These are phyloP conservation scores for Pangasius sanitwongsei DNA, from an alignment of 2,797 vertebrate species.

Conservation along the genomic window DNA sequence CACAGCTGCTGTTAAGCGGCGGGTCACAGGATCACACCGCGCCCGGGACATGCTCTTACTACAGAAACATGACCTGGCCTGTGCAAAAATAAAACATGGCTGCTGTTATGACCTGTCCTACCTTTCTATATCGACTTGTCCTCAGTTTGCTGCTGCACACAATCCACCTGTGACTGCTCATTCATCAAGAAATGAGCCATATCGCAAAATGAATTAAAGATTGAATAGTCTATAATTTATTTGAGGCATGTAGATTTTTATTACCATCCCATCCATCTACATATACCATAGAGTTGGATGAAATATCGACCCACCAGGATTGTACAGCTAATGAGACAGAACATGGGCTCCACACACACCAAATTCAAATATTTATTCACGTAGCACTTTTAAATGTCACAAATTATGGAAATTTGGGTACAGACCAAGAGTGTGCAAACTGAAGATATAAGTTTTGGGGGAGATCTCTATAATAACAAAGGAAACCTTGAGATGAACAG, in stretches of 20 bases:
- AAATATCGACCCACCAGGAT: neutral
- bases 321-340: neutral
- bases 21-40: constrained; percentile 7
- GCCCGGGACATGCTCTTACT: constrained; percentile 29
- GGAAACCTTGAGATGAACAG: neutral
- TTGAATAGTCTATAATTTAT: neutral
- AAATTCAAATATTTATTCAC: neutral
- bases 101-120: neutral
- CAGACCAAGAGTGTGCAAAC: neutral
- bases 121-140: neutral
- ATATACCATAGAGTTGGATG: neutral
- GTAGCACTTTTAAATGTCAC: neutral
- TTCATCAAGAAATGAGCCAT: neutral
- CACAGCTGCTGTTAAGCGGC: constrained; percentile 41
- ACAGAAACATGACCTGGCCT: constrained; percentile 45
- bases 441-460: neutral
- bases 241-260: neutral
- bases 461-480: neutral
- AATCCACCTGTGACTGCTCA: neutral
- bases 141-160: neutral
- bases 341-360: neutral
- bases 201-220: neutral
- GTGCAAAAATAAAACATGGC: constrained; percentile 29
- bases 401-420: neutral
- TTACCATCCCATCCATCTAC: neutral